Conservation (phyloP, 1,140 invertebrate genomes). For the Fopius arisanus region DNA sequence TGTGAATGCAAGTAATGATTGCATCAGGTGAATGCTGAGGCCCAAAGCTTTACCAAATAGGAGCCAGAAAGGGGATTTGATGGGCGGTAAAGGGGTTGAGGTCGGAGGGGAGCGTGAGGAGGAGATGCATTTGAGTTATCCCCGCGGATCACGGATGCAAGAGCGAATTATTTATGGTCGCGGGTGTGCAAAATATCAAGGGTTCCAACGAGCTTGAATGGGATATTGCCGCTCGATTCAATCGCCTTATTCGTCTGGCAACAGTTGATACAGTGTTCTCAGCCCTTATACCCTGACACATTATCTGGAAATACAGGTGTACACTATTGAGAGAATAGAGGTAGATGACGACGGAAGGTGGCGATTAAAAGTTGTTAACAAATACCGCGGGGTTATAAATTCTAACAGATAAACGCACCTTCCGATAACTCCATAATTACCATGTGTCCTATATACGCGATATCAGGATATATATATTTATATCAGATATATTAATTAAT, state of each 20-base stretch:
- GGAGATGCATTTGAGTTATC: constrained; percentile 25
- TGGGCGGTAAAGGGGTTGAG: too few species aligned
- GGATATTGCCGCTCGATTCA: constrained; percentile 44
- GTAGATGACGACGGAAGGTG: not conserved
- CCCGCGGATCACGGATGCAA: constrained; percentile 28
- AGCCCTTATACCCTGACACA: not conserved
- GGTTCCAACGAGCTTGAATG: constrained; percentile 27
- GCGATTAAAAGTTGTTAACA: not conserved
- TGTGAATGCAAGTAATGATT: too few species aligned
- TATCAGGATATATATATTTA: too few species aligned
- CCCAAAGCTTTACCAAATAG: not conserved
- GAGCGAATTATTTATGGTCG: not conserved
- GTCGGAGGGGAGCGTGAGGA: too few species aligned
- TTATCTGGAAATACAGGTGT: not conserved
- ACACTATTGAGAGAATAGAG: not conserved
- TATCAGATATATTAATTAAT: too few species aligned
- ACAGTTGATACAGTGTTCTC: not conserved
- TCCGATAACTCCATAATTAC: too few species aligned
- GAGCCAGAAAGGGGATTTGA: not conserved
- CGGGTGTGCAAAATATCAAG: constrained; percentile 2
- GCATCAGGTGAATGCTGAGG: too few species aligned
- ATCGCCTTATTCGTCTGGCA: constrained; percentile 50
- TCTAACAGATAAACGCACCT: too few species aligned
- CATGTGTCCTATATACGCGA: too few species aligned
- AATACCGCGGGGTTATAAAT: not conserved